Percentiles rank a stretch among this genome's conserved stretches.
Conservation (phyloP, 2,797 vertebrate genomes). For the Danionella dracula region DNA sequence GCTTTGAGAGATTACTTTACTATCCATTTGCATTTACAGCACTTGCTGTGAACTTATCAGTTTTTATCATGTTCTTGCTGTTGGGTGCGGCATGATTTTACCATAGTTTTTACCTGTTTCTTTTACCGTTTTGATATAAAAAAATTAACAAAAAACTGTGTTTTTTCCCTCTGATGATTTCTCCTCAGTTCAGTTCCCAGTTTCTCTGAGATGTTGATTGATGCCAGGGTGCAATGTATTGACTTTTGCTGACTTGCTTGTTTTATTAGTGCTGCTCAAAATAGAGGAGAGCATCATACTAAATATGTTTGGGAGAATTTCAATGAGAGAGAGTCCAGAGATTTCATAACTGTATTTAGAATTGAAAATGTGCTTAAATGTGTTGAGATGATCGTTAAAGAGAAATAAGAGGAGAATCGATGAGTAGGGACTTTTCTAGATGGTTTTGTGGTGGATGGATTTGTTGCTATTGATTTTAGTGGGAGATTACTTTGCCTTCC, state of each 20-base stretch:
- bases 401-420: not conserved
- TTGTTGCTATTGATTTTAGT: too few species aligned
- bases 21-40: conserved; percentile 7
- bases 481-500: too few species aligned
- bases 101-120: not conserved
- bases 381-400: not conserved
- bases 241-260: conserved; percentile 49
- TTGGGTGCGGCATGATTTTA: too few species aligned
- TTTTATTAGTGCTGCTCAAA: conserved; percentile 42
- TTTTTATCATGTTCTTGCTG: not conserved
- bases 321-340: not conserved
- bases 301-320: conserved; percentile 22
- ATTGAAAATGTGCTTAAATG: not conserved
- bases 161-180: too few species aligned
- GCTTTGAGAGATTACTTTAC: not conserved
- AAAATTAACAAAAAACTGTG: too few species aligned
- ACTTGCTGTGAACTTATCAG: not conserved
- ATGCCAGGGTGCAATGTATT: conserved; percentile 39
- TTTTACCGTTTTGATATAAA: too few species aligned
- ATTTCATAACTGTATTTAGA: not conserved
- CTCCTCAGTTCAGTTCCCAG: too few species aligned
- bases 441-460: not conserved
- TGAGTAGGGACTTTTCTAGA: not conserved
- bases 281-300: conserved; percentile 33
- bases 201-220: too few species aligned